Base-by-base conservation (phyloP, 23 tunicate species). In the Ciona savignyi region DNA sequence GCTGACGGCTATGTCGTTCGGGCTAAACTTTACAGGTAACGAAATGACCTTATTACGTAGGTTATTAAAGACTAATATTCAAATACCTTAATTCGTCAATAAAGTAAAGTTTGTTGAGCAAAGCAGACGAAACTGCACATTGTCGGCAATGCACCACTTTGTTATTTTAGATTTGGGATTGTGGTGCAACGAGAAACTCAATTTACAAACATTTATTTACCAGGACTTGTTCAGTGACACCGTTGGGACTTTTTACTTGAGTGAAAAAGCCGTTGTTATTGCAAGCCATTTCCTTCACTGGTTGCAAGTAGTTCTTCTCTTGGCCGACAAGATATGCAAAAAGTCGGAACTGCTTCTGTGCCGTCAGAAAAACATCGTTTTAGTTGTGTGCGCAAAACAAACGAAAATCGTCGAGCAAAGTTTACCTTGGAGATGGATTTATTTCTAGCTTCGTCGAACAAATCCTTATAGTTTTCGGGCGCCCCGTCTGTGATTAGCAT, bases 401-500 rank as follows among this genome's bases (percentile, higher is more conserved):
- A 42, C 15, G 56, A 22, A 56, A n/a, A 22, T 56, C 0, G 0
- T n/a, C 23, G 22, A 56, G 23, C 30, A 28, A 15, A 65, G 15
- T 0, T 15, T 42, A 42, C 56, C 56, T 42, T 9, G 9, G 56
- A 15, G 25, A 22, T 69, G 25, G 27, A 29, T 4, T 1, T 24
- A 23, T 42, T 35, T 26, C 27, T 26, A 64, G 32, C 64, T 49
- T 61, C 30, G 32, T 88, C 87, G 34, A 88, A 74, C 11, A 81
- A 22, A 20, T 73, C 62, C 61, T 88, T 83, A 28, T 70, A 74
- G 33, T 62, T 77, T 29, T 88, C 83, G 15, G 96, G 81, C 51
- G 96, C 87, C 21, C 96, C 96, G 65, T 88, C 96, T 0, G 87
- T 88, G 25, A 88, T 73, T 23, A 88, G 32, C 83, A 88, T 77